Evolutionary conservation across 2,888 invertebrate genomes (phyloP).

Genomic region (Isoperla grammatica): DNA sequence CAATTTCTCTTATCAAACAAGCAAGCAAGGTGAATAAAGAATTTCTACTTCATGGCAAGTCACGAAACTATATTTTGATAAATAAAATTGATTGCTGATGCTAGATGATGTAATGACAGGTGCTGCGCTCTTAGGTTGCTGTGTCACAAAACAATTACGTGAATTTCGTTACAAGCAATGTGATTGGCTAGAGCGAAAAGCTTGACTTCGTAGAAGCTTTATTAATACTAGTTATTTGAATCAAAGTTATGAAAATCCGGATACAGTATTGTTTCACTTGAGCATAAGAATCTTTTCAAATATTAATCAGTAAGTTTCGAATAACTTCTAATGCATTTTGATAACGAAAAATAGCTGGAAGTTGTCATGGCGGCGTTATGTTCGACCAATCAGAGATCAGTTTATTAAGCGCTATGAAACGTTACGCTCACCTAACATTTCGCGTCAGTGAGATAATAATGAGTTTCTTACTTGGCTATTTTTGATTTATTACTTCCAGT

Average conservation of each 20-base stretch:
- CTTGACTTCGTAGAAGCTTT: constrained; percentile 19
- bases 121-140: constrained; percentile 41
- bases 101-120: constrained; percentile 14
- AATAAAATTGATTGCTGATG: constrained; percentile 9
- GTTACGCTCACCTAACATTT: constrained; percentile 58
- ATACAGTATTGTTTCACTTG: too few species aligned
- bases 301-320: too few species aligned
- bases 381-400: constrained; percentile 65
- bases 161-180: constrained; percentile 32
- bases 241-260: too few species aligned
- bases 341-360: not conserved
- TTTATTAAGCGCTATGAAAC: constrained; percentile 58
- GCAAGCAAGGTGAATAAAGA: not conserved
- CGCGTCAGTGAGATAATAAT: constrained; percentile 63
- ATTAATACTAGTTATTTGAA: too few species aligned
- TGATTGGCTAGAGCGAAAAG: constrained; percentile 38
- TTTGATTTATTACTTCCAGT: constrained; percentile 43
- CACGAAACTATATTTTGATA: not conserved
- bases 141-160: constrained; percentile 30
- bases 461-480: constrained; percentile 55
- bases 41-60: not conserved
- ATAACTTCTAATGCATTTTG: not conserved
- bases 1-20: too few species aligned
- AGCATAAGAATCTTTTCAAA: too few species aligned
- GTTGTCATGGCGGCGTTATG: constrained; percentile 59